These are phyloP conservation scores for Etheostoma perlongum DNA, from an alignment of 2,797 vertebrate genomes.

Conservation along the genomic window DNA sequence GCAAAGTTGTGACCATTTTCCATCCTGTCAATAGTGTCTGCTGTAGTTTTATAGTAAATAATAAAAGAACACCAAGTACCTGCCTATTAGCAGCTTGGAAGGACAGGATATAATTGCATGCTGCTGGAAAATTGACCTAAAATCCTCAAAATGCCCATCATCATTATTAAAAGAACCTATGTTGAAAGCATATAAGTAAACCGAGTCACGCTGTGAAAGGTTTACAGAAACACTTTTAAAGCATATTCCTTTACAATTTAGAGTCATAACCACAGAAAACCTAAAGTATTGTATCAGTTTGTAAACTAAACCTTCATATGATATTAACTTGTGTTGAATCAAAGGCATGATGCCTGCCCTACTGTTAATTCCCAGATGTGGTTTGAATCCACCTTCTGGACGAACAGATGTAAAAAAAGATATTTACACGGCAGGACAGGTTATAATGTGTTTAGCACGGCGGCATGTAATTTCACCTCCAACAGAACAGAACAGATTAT, in stretches of 20 bases:
- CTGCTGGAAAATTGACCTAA: constrained; percentile 29
- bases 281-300: constrained; percentile 7
- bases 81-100: constrained; percentile 40
- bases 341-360: constrained; percentile 27
- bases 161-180: background rate
- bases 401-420: constrained; percentile 69
- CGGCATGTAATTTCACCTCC: constrained; percentile 67
- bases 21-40: constrained; percentile 18
- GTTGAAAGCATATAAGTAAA: background rate
- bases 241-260: background rate
- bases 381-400: constrained; percentile 70
- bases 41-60: constrained; percentile 13
- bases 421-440: constrained; percentile 53
- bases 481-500: constrained; percentile 30
- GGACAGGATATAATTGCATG: constrained; percentile 8
- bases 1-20: constrained; percentile 11
- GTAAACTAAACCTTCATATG: constrained; percentile 18
- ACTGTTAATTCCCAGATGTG: constrained; percentile 58
- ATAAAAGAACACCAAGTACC: constrained; percentile 39
- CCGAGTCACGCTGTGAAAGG: background rate
- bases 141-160: constrained; percentile 12
- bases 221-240: background rate
- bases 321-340: constrained; percentile 27
- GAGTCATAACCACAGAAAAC: background rate
- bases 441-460: constrained; percentile 66